These are phyloP conservation scores for Drosophila nr. perissopoda DNA, from an alignment of 2,888 invertebrate species.

Conservation along the genomic window DNA sequence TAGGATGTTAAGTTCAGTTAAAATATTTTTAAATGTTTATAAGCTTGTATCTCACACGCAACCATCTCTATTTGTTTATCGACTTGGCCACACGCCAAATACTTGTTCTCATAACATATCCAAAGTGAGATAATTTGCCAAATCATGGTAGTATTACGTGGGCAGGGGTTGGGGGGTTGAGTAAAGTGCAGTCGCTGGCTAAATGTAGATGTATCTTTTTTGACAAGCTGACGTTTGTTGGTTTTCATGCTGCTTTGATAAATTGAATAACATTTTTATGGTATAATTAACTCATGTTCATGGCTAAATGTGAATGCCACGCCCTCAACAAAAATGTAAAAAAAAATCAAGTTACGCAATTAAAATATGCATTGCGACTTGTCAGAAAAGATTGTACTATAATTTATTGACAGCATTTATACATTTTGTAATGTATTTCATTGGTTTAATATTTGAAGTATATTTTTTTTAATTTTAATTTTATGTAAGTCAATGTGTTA, in stretches of 20 bases:
- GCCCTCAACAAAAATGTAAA: constrained; percentile 31
- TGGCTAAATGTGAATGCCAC: constrained; percentile 61
- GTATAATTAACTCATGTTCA: constrained; percentile 70
- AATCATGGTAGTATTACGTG: constrained; percentile 46
- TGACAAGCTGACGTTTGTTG: constrained; percentile 64
- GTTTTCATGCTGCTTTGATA: constrained; percentile 65
- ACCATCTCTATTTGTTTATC: constrained; percentile 9
- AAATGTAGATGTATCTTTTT: constrained; percentile 51
- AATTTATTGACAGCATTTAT: constrained; percentile 11
- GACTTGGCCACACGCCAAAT: constrained; percentile 44
- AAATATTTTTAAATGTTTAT: background rate
- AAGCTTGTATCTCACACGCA: background rate
- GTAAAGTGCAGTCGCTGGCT: constrained; percentile 26
- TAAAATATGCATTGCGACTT: constrained; percentile 30
- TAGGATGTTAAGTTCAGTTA: background rate
- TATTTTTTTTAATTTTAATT: background rate
- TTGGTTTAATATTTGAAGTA: background rate
- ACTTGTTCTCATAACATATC: constrained; percentile 25
- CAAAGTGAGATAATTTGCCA: constrained; percentile 51
- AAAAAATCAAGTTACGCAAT: constrained; percentile 10
- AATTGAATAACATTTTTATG: constrained; percentile 66
- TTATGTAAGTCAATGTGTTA: background rate
- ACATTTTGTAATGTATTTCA: background rate
- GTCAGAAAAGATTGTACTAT: constrained; percentile 5
- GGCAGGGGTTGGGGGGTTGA: background rate